These are phyloP conservation scores for Chalcosyrphus nemorum DNA, from an alignment of 2,888 invertebrate genomes.

Conservation along the genomic window DNA sequence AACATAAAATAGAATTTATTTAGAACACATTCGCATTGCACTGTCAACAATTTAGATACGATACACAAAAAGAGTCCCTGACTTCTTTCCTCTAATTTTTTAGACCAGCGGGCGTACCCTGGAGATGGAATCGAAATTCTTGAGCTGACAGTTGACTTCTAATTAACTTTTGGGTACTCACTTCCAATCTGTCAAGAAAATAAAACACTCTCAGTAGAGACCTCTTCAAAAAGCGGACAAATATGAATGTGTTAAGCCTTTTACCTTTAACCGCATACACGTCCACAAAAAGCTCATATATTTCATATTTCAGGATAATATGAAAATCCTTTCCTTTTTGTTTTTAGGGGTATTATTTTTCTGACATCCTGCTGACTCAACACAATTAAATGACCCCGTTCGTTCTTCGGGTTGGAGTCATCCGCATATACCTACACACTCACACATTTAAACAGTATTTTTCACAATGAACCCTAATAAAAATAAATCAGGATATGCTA, in stretches of 20 bases:
- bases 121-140: background rate
- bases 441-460: constrained; percentile 22
- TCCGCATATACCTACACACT: background rate
- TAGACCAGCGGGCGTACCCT: background rate
- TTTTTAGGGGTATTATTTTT: constrained; percentile 32
- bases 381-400: constrained; percentile 46
- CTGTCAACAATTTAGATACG: too few species aligned
- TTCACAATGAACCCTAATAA: constrained; percentile 68
- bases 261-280: constrained; percentile 8
- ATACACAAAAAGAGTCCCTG: too few species aligned
- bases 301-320: constrained; percentile 28
- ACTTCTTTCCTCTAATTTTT: background rate
- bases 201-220: background rate
- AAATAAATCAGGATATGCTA: constrained; percentile 75
- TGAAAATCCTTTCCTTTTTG: constrained; percentile 25
- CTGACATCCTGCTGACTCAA: constrained; percentile 32
- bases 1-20: too few species aligned
- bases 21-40: too few species aligned
- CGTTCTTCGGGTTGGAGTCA: constrained; percentile 23
- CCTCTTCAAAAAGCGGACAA: background rate
- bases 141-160: background rate
- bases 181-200: background rate
- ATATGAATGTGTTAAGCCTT: constrained; percentile 21
- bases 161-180: background rate
- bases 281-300: constrained; percentile 6